These are phyloP conservation scores for Pristiophorus japonicus DNA, from an alignment of 2,113 vertebrate genomes.

Conservation along the genomic window DNA sequence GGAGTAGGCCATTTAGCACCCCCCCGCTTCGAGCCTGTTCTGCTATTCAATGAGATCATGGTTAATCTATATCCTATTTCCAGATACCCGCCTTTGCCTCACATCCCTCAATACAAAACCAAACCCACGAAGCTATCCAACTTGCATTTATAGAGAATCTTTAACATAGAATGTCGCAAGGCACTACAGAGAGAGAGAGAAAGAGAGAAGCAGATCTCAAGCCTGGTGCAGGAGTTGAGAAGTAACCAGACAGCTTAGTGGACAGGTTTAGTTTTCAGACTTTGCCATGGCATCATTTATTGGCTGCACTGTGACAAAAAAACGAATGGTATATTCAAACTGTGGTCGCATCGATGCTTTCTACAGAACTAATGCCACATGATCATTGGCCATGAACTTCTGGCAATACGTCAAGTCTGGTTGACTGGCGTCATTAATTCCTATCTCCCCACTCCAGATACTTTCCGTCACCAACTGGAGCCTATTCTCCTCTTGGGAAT, in stretches of 20 bases:
- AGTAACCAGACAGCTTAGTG: not conserved
- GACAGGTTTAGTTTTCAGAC: not conserved
- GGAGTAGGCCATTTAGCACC: no score
- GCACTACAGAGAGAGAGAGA: not conserved
- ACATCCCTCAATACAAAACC: not conserved
- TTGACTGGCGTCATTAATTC: not conserved
- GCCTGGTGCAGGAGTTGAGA: not conserved
- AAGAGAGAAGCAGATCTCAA: not conserved
- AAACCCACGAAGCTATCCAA: not conserved
- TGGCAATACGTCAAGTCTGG: not conserved
- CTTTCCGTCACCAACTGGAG: not conserved
- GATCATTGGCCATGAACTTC: not conserved
- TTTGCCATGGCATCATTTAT: not conserved
- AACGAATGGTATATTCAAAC: not conserved
- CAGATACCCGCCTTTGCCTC: no score
- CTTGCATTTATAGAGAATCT: not conserved
- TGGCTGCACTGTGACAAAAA: not conserved
- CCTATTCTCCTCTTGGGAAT: not conserved
- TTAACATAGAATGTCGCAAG: not conserved
- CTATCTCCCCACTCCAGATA: not conserved
- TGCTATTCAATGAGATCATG: no score
- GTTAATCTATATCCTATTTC: no score
- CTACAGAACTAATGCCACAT: not conserved
- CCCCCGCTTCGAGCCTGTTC: no score
- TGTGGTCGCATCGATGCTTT: not conserved